Base-by-base conservation (phyloP, 1,140 invertebrate species). In the Tribolium madens region DNA sequence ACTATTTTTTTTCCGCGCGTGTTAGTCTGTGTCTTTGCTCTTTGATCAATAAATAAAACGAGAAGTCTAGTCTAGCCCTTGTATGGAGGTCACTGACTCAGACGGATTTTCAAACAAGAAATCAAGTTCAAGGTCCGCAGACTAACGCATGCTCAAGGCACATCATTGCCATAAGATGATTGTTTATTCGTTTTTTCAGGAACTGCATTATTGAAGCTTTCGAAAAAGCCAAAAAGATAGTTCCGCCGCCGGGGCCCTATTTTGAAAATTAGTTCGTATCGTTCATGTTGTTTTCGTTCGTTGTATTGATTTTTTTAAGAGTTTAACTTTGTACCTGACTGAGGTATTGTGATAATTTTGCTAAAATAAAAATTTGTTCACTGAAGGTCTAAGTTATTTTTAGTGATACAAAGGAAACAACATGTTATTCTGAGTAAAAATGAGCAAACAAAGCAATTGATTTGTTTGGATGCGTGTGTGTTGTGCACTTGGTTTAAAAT, bases 131-230 rank as follows among this genome's bases (percentile, higher is more conserved):
- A 71, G 68, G 31, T 36, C 31, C 42, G n/a, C 21, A 15, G 15
- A 42, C n/a, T 13, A 50, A 26, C 36, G 75, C 50, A 71, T 52
- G 31, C 68, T 76, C 53, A 33, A 13, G 60, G n/a, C n/a, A n/a
- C n/a, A n/a, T n/a, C n/a, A n/a, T n/a, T n/a, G n/a, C n/a, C 73
- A 36, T 36, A 0, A 6, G 18, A 14, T 2, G 3, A 36, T n/a
- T 47, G 46, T 70, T 48, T 46, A 52, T 7, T 42, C 5, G 5
- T 73, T 69, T 17, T 87, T 87, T 46, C 84, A 91, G 90, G 78
- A 88, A 89, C n/a, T 90, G 89, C 76, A 91, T 92, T 60, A 87
- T 87, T 76, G 90, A 91, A 86, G 90, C 89, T 17, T 92, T 91
- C 82, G 88, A 91, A 79, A 84, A 87, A 76, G 90, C 91, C 2